Evolutionary conservation across 2,797 vertebrate genomes (phyloP).

Genomic region (Luscinia luscinia): DNA sequence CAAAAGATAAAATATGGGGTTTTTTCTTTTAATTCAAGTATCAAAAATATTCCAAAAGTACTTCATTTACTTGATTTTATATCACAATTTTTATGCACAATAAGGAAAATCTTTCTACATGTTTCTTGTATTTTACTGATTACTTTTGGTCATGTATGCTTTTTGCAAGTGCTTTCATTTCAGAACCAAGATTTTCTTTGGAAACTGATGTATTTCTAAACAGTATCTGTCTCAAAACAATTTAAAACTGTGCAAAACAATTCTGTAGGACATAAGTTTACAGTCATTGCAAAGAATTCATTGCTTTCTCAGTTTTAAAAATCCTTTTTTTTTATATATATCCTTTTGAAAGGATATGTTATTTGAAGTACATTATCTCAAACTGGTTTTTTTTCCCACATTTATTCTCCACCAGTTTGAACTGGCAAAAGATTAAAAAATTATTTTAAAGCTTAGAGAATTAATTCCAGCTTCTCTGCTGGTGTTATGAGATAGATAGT

Average conservation of each 20-base stretch:
- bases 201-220: not conserved
- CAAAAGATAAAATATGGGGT: not conserved
- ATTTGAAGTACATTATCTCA: not conserved
- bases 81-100: not conserved
- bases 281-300: not conserved
- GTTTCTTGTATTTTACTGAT: not conserved
- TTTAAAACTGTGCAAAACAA: not conserved
- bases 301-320: slow-evolving; percentile 1
- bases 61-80: not conserved
- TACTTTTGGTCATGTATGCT: not conserved
- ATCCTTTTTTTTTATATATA: not conserved
- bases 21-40: not conserved
- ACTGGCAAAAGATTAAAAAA: not conserved
- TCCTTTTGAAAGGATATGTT: not conserved
- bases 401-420: not conserved
- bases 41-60: not conserved
- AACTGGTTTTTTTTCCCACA: not conserved
- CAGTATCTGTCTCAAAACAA: not conserved
- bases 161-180: not conserved
- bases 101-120: not conserved
- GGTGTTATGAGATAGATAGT: not conserved
- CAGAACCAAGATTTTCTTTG: not conserved
- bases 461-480: not conserved
- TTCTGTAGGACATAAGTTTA: not conserved
- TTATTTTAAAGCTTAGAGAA: not conserved